Base-by-base conservation (phyloP, 2,888 invertebrate species). In the Folsomia candida region DNA sequence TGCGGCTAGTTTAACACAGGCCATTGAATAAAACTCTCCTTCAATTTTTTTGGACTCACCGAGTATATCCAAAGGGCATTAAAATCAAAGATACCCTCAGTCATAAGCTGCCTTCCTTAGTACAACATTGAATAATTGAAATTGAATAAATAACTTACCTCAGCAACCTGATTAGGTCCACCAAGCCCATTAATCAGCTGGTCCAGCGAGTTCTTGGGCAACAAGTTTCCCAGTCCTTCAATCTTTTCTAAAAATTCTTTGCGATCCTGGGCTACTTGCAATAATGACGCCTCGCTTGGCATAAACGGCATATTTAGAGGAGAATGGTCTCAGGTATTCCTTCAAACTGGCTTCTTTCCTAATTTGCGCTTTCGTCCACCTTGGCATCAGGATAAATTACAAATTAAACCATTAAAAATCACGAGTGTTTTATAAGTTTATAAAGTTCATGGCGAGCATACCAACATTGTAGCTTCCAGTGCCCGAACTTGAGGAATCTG, bases 101-200 rank as follows among this genome's bases (percentile, higher is more conserved):
- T n/a, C n/a, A n/a, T n/a, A n/a, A n/a, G n/a, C n/a, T n/a, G n/a
- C n/a, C n/a, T n/a, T n/a, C n/a, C n/a, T n/a, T n/a, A n/a, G n/a
- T n/a, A n/a, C n/a, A n/a, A n/a, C n/a, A n/a, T n/a, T n/a, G n/a
- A n/a, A n/a, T n/a, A n/a, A n/a, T n/a, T n/a, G n/a, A n/a, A n/a
- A n/a, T n/a, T n/a, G n/a, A n/a, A n/a, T n/a, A n/a, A n/a, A n/a
- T n/a, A n/a, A n/a, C n/a, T n/a, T 73, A 89, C 89, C 87, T 99
- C 98, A 0, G 99, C 98, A 0, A 99, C 99, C 84, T 94, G 93
- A 80, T 97, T 95, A 0, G 97, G 93, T 1, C 99, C 99, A 62
- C 99, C 99, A 11, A 99, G 87, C 82, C 97, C 95, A 84, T 99
- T 98, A 76, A 99, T 98, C 14, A 99, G 87, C 83, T 99, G 97